Evolutionary conservation across 2,888 invertebrate genomes (phyloP).

Genomic region (Mesorhabditis sp.): DNA sequence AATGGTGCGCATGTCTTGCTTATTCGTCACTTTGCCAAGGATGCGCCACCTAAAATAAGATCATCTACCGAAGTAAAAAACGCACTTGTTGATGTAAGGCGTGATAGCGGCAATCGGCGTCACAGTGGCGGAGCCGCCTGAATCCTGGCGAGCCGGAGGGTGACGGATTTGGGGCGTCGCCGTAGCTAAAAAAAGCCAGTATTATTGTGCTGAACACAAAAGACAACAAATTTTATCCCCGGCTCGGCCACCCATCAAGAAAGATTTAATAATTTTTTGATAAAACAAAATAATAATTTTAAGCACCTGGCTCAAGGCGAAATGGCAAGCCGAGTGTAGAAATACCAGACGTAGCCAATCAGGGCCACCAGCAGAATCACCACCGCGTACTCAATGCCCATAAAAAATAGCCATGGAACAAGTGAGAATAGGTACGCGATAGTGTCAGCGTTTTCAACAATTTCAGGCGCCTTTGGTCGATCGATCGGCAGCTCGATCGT

Average conservation of each 20-base stretch:
- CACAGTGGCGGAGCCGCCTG: constrained; percentile 8
- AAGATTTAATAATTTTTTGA: neutral
- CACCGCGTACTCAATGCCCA: neutral
- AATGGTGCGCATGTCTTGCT: constrained; percentile 21
- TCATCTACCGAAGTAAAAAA: constrained; percentile 14
- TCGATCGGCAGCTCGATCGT: no score
- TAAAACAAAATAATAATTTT: neutral
- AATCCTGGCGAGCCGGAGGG: constrained; percentile 14
- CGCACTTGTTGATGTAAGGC: constrained; percentile 26
- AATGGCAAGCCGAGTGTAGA: no score
- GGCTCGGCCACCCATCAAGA: neutral
- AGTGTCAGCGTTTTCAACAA: neutral
- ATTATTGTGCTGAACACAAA: no score
- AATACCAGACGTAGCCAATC: neutral
- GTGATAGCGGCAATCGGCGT: constrained; percentile 32
- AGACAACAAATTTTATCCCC: neutral
- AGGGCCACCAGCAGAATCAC: neutral
- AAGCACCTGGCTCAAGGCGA: no score
- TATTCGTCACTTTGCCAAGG: constrained; percentile 23
- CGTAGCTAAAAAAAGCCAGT: no score
- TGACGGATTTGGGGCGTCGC: no score
- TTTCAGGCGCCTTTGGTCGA: neutral
- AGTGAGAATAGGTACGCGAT: neutral
- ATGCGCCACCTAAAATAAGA: constrained; percentile 28
- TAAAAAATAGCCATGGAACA: neutral